Conservation (phyloP, 2,888 invertebrate genomes). For the Ramazzottius varieornatus region DNA sequence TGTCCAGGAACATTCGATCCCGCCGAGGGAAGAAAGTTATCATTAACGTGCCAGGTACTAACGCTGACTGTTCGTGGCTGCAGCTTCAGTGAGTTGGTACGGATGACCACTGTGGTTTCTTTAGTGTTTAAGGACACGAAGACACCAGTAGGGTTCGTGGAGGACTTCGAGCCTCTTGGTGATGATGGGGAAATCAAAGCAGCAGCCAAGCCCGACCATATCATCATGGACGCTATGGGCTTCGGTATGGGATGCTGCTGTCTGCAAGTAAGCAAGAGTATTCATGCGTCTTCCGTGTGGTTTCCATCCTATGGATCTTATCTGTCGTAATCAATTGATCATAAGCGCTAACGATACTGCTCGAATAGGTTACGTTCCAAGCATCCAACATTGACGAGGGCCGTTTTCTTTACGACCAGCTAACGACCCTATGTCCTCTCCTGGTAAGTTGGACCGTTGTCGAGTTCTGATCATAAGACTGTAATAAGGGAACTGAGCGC, state of each 20-base stretch:
- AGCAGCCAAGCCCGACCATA: conserved; percentile 55
- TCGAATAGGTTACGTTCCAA: conserved; percentile 45
- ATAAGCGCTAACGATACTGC: no score
- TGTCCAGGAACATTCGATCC: conserved; percentile 69
- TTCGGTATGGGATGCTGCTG: conserved; percentile 99
- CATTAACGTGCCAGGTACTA: conserved; percentile 80
- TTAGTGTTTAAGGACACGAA: conserved; percentile 68
- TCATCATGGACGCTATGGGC: conserved; percentile 97
- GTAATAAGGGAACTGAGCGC: no score
- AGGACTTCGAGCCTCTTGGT: conserved; percentile 30
- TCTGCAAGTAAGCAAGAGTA: conserved; percentile 45
- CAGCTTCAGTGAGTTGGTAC: no score
- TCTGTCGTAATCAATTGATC: no score
- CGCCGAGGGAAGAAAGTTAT: conserved; percentile 78
- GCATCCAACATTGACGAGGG: conserved; percentile 91
- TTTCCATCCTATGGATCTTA: no score
- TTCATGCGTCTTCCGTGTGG: no score
- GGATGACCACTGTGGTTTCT: no score
- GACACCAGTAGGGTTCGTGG: conserved; percentile 50
- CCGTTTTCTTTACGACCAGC: conserved; percentile 76
- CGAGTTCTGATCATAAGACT: no score
- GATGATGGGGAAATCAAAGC: conserved; percentile 34
- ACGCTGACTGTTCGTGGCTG: no score
- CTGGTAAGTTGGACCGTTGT: conserved; percentile 50
- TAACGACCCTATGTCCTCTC: conserved; percentile 84